A percentile compares a stretch with the other conserved stretches of the same genome.
phyloP scores from a whole-genome alignment of 2,888 invertebrate species.

The Ophion ellenae region DNA sequence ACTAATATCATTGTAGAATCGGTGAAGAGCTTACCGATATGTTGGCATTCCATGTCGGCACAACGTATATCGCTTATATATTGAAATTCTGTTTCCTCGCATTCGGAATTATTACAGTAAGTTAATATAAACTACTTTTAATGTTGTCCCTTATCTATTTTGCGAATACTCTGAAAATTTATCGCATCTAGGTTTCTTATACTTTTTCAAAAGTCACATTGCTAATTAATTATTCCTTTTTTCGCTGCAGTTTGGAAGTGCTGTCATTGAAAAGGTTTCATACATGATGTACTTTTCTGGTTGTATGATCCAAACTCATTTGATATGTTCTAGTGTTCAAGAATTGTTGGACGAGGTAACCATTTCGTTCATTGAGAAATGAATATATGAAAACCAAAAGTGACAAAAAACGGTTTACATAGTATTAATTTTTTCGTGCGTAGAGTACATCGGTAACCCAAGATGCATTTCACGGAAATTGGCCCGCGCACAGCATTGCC shows the following conservation, averaged over 20 bases:
- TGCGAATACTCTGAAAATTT: too few relatives aligned
- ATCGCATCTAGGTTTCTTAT: too few relatives aligned
- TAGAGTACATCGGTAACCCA: conserved; percentile 70
- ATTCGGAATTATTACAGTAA: conserved; percentile 69
- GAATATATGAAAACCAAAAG: not conserved
- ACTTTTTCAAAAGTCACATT: not conserved
- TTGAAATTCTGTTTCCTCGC: conserved; percentile 73
- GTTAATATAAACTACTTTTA: conserved; percentile 11
- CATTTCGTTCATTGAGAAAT: too few relatives aligned
- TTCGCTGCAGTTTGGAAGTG: conserved; percentile 28
- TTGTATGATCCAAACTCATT: conserved; percentile 69
- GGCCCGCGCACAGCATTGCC: conserved; percentile 58
- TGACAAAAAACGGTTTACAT: not conserved
- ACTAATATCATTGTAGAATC: conserved; percentile 12
- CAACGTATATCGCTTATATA: conserved; percentile 70
- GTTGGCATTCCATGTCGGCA: conserved; percentile 66
- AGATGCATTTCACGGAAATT: conserved; percentile 69
- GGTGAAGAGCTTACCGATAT: conserved; percentile 64
- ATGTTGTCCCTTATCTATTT: not conserved
- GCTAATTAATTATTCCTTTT: not conserved
- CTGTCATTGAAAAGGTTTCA: conserved; percentile 46
- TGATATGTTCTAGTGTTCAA: conserved; percentile 72
- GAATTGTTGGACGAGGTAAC: conserved; percentile 72
- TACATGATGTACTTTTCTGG: conserved; percentile 62
- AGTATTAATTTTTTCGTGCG: not conserved